Base-by-base conservation (phyloP, 1,140 invertebrate genomes). In the Drosophila repleta region DNA sequence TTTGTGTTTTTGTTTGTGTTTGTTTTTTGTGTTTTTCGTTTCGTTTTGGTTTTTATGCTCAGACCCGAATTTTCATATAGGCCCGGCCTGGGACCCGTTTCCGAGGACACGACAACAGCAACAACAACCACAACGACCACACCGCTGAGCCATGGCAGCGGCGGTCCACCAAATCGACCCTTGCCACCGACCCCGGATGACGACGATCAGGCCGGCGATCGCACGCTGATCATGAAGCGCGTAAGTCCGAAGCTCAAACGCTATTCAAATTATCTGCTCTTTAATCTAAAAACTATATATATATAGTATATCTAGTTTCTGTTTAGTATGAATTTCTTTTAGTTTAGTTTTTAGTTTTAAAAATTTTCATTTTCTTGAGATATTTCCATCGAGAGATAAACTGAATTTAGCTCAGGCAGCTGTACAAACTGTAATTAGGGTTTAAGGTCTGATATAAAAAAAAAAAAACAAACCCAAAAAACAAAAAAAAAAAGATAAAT, bases 111-210 rank as follows among this genome's bases (percentile, higher is more conserved):
- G 32, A 35, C 32, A 35, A 35, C 32, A 35, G 32, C 68, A 71
- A 71, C 65, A 63, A 85, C 67, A 11, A 45, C n/a, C n/a, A n/a
- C 80, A 68, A 88, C 78, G 29, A 92, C 90, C 89, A 92, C 76
- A 79, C 93, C 92, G 91, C 91, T 84, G 78, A 93, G 73, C 41
- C 90, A 91, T 55, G 92, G 92, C 88, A 92, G 93, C 85, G 95
- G 95, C 58, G 95, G 96, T 69, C 96, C 96, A 74, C 97, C 97
- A 46, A 98, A 97, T 91, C 94, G 97, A 69, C 97, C 97, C 58
- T 93, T 98, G 78, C 98, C 98, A 45, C 98, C 98, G 11, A 98
- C 97, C 20, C 98, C 98, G 17, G 97, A 97, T 89, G 96, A 97
- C 91, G 96, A 97, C 90, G 93, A 93, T 88, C 91, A 91, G 60